phyloP scores from a whole-genome alignment of 2,113 vertebrate species.

The Talpa occidentalis region DNA sequence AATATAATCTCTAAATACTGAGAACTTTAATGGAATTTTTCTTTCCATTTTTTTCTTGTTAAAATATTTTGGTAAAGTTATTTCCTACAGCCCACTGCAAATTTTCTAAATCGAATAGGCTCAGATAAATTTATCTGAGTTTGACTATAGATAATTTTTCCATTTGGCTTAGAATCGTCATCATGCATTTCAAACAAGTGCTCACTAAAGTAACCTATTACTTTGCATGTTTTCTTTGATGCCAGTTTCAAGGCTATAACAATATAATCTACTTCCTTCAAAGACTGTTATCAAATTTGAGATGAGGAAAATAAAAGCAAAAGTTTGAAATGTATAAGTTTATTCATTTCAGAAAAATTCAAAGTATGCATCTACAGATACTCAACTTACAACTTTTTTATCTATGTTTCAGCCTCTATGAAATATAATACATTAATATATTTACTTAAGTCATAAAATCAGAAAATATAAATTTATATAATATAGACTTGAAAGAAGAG shows the following conservation, averaged over 20 bases:
- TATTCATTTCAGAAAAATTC: background rate
- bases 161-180: background rate
- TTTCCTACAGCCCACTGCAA: background rate
- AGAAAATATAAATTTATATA: background rate
- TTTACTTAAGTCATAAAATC: background rate
- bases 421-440: background rate
- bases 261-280: slow-evolving; percentile 24
- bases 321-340: background rate
- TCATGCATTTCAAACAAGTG: background rate
- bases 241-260: background rate
- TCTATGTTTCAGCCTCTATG: background rate
- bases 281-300: background rate
- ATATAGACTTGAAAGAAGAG: background rate
- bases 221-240: background rate
- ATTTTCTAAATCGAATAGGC: background rate
- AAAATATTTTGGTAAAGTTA: slow-evolving; percentile 43
- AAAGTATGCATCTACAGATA: background rate
- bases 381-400: background rate
- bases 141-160: slow-evolving; percentile 10
- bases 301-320: background rate
- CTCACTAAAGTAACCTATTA: background rate
- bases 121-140: background rate
- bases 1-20: slow-evolving; percentile 29
- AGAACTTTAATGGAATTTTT: background rate
- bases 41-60: background rate